Conservation (phyloP, 1,140 invertebrate species). For the Heliconius eleuchia region DNA sequence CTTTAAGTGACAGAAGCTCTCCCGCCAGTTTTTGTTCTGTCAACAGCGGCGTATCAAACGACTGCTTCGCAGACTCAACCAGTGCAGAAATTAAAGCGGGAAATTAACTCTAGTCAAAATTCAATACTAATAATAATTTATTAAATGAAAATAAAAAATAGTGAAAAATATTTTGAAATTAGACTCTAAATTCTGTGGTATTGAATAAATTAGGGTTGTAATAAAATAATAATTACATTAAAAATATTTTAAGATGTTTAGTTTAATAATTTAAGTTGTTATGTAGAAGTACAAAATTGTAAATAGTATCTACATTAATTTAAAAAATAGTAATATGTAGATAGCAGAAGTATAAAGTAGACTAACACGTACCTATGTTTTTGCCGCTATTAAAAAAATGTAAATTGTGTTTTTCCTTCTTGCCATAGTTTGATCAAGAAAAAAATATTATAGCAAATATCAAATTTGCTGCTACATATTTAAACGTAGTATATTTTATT, state of each 20-base stretch:
- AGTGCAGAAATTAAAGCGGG: conserved; percentile 71
- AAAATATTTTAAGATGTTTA: background rate
- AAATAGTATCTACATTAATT: background rate
- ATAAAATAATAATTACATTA: background rate
- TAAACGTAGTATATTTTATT: too few species aligned
- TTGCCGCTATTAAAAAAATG: background rate
- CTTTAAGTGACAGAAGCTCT: conserved; percentile 66
- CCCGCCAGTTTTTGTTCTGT: conserved; percentile 73
- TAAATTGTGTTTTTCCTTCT: background rate
- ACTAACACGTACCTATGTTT: background rate
- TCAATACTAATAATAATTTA: conserved; percentile 23
- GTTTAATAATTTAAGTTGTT: background rate
- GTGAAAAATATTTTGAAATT: conserved; percentile 17
- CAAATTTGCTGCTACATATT: too few species aligned
- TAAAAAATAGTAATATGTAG: conserved; percentile 5
- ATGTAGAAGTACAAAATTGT: conserved; percentile 3
- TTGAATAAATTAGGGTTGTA: background rate
- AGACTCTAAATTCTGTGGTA: conserved; percentile 9
- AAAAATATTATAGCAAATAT: background rate
- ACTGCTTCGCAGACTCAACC: conserved; percentile 62
- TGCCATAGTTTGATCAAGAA: background rate
- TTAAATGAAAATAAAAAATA: conserved; percentile 8
- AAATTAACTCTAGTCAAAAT: conserved; percentile 47
- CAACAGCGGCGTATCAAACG: conserved; percentile 69
- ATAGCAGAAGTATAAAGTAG: background rate